A percentile compares a stretch with the other conserved stretches of the same genome.
These are phyloP conservation scores for Corydoras maculifer DNA, from an alignment of 2,113 vertebrate species.

Conservation along the genomic window DNA sequence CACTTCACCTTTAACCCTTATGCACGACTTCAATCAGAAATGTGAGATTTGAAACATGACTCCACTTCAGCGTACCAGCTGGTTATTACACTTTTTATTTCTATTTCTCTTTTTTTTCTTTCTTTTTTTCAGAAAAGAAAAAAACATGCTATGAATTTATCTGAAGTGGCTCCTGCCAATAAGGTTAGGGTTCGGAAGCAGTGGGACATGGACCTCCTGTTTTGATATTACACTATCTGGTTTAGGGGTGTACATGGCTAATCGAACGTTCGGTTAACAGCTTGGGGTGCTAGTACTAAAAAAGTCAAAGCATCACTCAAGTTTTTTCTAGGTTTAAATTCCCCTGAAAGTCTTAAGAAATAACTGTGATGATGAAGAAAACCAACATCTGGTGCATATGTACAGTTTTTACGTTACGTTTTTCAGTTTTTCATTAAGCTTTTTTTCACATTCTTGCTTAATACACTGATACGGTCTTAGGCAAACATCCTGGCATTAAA, in stretches of 20 bases:
- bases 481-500: too few relatives aligned
- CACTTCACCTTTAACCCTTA: slow-evolving; percentile 25
- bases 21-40: slow-evolving; percentile 23
- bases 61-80: slow-evolving; percentile 4
- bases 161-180: slow-evolving; percentile 1
- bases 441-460: too few relatives aligned
- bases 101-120: background rate
- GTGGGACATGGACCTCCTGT: background rate
- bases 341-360: too few relatives aligned
- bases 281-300: background rate
- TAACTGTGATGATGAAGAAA: too few relatives aligned
- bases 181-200: slow-evolving; percentile 1
- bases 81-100: slow-evolving; percentile 6
- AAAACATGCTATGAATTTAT: background rate
- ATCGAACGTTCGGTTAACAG: background rate
- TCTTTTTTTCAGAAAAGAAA: background rate
- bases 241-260: background rate
- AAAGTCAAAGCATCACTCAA: too few relatives aligned
- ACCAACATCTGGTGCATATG: too few relatives aligned
- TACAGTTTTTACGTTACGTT: too few relatives aligned
- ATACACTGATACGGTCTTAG: too few relatives aligned
- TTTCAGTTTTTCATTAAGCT: too few relatives aligned
- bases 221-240: background rate
- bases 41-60: slow-evolving; percentile 15
- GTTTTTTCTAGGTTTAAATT: too few relatives aligned